Base-by-base conservation (phyloP, 2,797 vertebrate species). In the Molossus alvarezi region DNA sequence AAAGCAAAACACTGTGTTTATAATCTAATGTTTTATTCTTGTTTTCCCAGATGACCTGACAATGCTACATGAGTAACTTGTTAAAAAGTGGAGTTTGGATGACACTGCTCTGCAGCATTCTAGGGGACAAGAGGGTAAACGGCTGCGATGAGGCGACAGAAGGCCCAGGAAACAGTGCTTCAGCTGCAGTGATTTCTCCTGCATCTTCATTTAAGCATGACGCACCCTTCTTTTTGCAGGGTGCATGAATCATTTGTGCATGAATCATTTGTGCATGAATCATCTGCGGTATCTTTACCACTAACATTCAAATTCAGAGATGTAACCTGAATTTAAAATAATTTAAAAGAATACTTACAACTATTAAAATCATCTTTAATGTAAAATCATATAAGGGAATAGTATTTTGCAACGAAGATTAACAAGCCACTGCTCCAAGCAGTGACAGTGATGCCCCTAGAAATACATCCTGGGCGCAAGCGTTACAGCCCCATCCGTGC, bases 1-100 rank as follows among this genome's bases (percentile, higher is more conserved):
- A 92, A 72, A 83, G 55, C 6, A 90, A 94, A 96, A 95, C 48
- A 86, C 9, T 58, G 11, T n/a, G 58, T 80, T 84, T 87, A 84
- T 93, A 65, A 58, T 93, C 6, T 76, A 87, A 90, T 62, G 21
- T 48, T 75, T 67, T 73, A 33, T 13, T 77, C 29, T 93, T 29
- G 6, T 64, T 95, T 95, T 80, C 27, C n/a, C 58, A 86, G 81
- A 82, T 53, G 69, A 53, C 15, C n/a, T 65, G 55, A 21, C 18
- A 80, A 67, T 73, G 83, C 3, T 81, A 1, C 7, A 51, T 6
- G 37, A 20, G 23, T 48, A 92, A 73, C 9, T 41, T 45, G 77
- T 4, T 51, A 23, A 41, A 83, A 85, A 94, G 29, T 4, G 48
- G n/a, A 84, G 72, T 64, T 58, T 20, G 48, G 41, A 62, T 23